Conservation (phyloP, 2,888 invertebrate species). For the Sinhomidia bicolor region DNA sequence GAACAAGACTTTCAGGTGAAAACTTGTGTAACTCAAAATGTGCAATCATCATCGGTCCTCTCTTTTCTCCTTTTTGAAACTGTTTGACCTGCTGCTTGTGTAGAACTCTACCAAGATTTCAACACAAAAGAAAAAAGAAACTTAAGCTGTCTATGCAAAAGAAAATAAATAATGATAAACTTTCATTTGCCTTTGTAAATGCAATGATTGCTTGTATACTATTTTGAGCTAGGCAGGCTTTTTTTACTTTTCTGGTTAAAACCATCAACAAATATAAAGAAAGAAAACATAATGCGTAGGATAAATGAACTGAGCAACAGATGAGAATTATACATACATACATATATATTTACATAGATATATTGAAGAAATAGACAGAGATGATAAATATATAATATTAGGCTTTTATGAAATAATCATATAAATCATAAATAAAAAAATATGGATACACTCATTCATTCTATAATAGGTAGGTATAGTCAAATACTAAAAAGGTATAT, state of each 20-base stretch:
- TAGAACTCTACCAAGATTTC: neutral
- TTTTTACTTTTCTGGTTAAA: neutral
- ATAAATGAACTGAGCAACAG: constrained; percentile 53
- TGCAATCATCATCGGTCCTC: constrained; percentile 30
- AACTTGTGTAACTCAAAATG: constrained; percentile 29
- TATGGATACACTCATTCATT: neutral
- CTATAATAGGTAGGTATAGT: neutral
- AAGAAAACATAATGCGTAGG: neutral
- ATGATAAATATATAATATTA: neutral
- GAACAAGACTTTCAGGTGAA: neutral
- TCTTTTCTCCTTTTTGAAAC: neutral
- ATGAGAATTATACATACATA: constrained; percentile 30
- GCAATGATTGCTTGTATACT: constrained; percentile 26
- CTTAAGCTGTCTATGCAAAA: neutral
- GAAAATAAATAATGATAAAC: neutral
- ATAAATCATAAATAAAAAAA: neutral
- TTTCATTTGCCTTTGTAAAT: constrained; percentile 15
- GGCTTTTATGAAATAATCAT: neutral
- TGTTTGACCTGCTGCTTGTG: constrained; percentile 12
- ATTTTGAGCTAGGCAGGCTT: constrained; percentile 28
- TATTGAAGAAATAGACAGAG: neutral
- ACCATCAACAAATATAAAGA: neutral
- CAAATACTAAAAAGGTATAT: neutral
- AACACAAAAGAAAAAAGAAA: neutral
- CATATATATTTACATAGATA: constrained; percentile 7